Evolutionary conservation across 2,888 invertebrate genomes (phyloP).

Genomic region (Campoplex capitator): DNA sequence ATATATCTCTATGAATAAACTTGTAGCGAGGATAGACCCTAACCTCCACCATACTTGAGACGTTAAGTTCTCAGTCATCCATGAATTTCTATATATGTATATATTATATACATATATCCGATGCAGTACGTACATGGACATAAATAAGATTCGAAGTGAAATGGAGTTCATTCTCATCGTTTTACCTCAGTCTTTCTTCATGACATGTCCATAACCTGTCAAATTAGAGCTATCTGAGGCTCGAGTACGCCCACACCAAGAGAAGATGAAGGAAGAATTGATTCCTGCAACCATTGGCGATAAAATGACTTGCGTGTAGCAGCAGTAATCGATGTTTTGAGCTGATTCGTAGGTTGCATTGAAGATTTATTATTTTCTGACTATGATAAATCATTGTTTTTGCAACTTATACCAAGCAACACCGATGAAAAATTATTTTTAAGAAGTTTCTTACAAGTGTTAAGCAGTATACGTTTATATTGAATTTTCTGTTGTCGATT

Average conservation of each 20-base stretch:
- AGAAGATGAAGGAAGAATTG: no score
- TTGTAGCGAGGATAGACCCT: neutral
- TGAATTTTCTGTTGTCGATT: neutral
- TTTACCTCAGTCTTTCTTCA: no score
- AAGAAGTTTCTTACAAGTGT: neutral
- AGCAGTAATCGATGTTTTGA: neutral
- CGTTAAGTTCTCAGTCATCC: neutral
- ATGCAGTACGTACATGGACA: neutral
- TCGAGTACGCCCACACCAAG: neutral
- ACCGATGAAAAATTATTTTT: neutral
- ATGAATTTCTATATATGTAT: neutral
- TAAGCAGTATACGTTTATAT: neutral
- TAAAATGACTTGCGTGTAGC: neutral
- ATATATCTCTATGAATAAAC: slow-evolving; percentile 11
- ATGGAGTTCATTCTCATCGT: neutral
- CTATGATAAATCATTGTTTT: neutral
- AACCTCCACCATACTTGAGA: neutral
- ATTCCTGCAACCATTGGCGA: no score
- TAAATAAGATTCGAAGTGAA: neutral
- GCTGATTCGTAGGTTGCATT: neutral
- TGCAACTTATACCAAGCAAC: neutral
- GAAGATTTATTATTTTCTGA: neutral
- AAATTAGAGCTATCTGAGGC: neutral
- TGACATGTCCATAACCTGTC: no score
- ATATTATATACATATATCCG: no score